A percentile compares a stretch with the other conserved stretches of the same genome.
These are phyloP conservation scores for Enoplosus armatus DNA, from an alignment of 2,797 vertebrate genomes.

Conservation along the genomic window DNA sequence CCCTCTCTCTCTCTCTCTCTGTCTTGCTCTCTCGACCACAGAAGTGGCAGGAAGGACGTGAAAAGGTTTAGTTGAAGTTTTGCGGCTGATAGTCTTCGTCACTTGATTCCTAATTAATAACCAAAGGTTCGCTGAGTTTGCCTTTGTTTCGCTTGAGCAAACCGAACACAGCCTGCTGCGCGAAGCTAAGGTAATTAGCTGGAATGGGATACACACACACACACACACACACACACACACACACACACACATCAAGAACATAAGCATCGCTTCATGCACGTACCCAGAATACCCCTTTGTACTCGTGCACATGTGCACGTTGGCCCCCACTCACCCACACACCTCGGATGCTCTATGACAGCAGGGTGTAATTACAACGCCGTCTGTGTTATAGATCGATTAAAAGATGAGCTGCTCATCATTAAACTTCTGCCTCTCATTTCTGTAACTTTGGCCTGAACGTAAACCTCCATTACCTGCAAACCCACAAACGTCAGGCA, in stretches of 20 bases:
- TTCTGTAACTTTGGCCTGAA: not conserved
- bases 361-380: constrained; percentile 12
- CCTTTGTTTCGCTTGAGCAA: constrained; percentile 33
- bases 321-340: not conserved
- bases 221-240: constrained; percentile 1
- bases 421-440: not conserved
- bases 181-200: constrained; percentile 30
- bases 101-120: constrained; percentile 55
- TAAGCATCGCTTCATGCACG: not conserved
- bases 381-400: not conserved
- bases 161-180: not conserved
- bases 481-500: not conserved
- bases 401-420: constrained; percentile 20
- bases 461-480: not conserved
- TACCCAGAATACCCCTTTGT: too few relatives aligned
- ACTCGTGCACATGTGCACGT: not conserved
- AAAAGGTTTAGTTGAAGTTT: not conserved
- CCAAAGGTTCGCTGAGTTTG: constrained; percentile 5
- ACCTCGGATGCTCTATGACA: not conserved
- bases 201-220: not conserved
- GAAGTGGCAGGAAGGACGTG: not conserved
- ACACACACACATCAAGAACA: not conserved
- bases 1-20: not conserved
- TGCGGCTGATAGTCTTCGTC: not conserved
- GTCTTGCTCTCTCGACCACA: not conserved